Base-by-base conservation (phyloP, 2,888 invertebrate species). In the Brassicogethes aeneus region DNA sequence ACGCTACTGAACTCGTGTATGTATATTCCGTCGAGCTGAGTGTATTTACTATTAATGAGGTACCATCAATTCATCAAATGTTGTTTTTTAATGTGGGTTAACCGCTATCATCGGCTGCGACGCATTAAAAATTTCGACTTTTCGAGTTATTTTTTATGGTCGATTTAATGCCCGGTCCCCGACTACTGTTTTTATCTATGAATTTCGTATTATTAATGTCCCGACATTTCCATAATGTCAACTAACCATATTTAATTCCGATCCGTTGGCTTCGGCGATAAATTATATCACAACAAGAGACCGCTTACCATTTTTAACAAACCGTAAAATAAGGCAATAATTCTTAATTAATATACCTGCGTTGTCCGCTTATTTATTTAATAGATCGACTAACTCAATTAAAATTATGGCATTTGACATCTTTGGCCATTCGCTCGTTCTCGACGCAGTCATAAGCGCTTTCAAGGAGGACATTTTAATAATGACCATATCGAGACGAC, bases 241-340 rank as follows among this genome's bases (percentile, higher is more conserved):
- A 23, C 23, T 10, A 5, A 10, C 23, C 5, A 7, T 23, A 23
- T 32, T 12, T 32, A 32, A 32, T 32, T 32, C 14, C 23, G 23
- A 23, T 23, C 12, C 14, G 14, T 10, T 13, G 5, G n/a, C n/a
- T n/a, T n/a, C n/a, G n/a, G n/a, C n/a, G 12, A 32, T 32, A 32
- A 32, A 32, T 32, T 32, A 12, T 36, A 17, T 36, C 34, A 34
- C 34, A 10, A 7, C 36, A n/a, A 16, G 12, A 37, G 23, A 36
- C 10, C 45, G 44, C 53, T 54, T 53, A 51, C 48, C 49, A 51
- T 55, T 54, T 47, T 47, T 53, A 54, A 53, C 50, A 38, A 41
- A 57, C 51, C 55, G 53, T 56, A 54, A 54, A 57, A 55, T 54
- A 55, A 48, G 52, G 46, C 46, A 49, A 57, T 58, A 55, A 56